phyloP scores from a whole-genome alignment of 2,113 vertebrate species.

The Dromas ardeola region DNA sequence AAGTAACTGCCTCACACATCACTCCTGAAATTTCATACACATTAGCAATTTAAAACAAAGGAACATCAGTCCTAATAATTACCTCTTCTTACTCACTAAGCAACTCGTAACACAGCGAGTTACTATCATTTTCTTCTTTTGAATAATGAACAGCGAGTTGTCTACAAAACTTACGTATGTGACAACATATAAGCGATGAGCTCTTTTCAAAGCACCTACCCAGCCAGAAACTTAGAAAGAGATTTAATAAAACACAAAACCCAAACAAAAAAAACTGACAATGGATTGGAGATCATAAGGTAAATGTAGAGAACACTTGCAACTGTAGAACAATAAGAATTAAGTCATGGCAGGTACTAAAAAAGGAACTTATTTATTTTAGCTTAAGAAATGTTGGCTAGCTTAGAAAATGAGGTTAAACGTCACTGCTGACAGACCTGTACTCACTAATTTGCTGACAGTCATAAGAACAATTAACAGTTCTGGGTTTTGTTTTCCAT shows the following conservation, averaged over 20 bases:
- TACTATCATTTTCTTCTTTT: not conserved
- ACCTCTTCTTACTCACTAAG: not conserved
- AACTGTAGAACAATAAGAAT: not conserved
- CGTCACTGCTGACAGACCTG: fast-evolving
- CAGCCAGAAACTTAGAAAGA: not conserved
- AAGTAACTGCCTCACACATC: not conserved
- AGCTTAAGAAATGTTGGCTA: not conserved
- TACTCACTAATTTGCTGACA: not conserved
- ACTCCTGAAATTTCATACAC: not conserved
- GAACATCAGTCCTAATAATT: not conserved
- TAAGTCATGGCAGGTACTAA: not conserved
- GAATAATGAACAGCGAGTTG: not conserved
- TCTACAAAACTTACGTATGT: not conserved
- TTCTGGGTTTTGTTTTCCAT: not conserved
- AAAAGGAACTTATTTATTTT: not conserved
- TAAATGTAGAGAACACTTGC: not conserved
- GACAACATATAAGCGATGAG: not conserved
- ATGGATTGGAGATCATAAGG: not conserved
- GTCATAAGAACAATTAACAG: not conserved
- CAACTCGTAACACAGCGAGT: not conserved
- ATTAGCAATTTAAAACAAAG: not conserved
- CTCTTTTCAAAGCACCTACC: not conserved
- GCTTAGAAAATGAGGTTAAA: not conserved
- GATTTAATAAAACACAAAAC: not conserved
- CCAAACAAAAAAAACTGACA: not conserved